A percentile compares a stretch with the other conserved stretches of the same genome.
Conservation (phyloP, 2,113 vertebrate species). For the Antechinus stuartii region DNA sequence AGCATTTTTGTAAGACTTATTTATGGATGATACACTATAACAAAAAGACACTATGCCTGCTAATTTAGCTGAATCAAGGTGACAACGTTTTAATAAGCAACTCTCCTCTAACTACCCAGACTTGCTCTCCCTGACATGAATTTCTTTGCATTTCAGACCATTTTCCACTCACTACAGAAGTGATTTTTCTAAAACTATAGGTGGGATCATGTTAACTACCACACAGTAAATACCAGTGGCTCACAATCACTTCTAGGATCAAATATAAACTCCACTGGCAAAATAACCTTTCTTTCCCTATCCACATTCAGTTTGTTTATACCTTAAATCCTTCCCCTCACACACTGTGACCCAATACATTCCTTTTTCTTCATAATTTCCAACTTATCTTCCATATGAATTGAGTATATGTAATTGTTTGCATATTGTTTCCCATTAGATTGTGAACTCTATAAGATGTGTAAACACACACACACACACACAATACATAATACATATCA, state of each 20-base stretch:
- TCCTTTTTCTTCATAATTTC: neutral
- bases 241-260: neutral
- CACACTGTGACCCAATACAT: neutral
- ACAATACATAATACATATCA: too few relatives aligned
- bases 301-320: neutral
- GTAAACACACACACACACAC: too few relatives aligned
- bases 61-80: neutral
- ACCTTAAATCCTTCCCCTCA: neutral
- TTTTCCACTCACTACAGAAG: neutral
- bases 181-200: neutral
- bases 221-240: neutral
- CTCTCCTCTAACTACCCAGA: neutral
- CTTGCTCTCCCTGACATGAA: neutral
- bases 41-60: neutral
- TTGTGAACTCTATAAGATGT: neutral
- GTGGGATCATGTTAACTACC: neutral
- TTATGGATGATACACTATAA: constrained; percentile 4
- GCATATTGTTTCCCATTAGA: neutral
- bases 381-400: neutral
- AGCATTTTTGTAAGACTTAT: neutral
- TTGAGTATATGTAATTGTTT: neutral
- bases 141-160: neutral
- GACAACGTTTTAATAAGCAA: neutral
- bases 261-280: neutral
- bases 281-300: neutral